Evolutionary conservation across 2,888 invertebrate species (phyloP), one percentile per base, ranked within the genome.

Genomic region (Caenorhabditis sp.): DNA sequence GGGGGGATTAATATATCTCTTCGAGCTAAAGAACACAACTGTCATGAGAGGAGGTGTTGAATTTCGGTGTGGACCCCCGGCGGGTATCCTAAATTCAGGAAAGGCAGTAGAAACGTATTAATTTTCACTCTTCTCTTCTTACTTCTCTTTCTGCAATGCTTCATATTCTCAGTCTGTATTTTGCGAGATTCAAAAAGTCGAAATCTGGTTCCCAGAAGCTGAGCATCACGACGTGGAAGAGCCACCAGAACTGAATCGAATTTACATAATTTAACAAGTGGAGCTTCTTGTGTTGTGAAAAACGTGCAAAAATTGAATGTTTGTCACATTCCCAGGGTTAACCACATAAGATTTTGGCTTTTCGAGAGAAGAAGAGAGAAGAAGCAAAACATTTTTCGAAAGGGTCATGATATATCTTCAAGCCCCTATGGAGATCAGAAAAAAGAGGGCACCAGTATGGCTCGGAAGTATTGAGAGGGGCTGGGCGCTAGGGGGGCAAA

Each of bases 11-110:
- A 47, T 72, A 49, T 72, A 59, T 72, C 44, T 49, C 22, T 49
- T 14, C 26, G 41, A 58, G 26, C 44, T 19, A 28, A 51, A 61
- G 59, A 51, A 61, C 69, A 66, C 83, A 83, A 75, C 79, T 83
- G 79, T 64, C 75, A 61, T 41, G 68, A 54, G 68, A 54, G 14
- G 38, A 68, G 82, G 83, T 79, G 75, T 83, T 83, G 70, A 70
- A 79, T 83, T 83, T 83, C 82, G 8, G 38, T 47, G 28, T 3
- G 22, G 19, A 8, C 16, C 12, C 5, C n/a, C 10, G 22, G 58
- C 41, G 51, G 66, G 41, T 54, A 68, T 56, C 47, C 59, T 68
- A 69, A 75, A 64, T 28, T 12, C 38, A 49, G 44, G 54, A 54
- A 12, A 47, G 47, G n/a, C n/a, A 47, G 19, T 38, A 38, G 54